Percentiles rank a stretch among this genome's conserved stretches.
These are phyloP conservation scores for Cheumatopsyche charites DNA, from an alignment of 1,140 invertebrate genomes.

Conservation along the genomic window DNA sequence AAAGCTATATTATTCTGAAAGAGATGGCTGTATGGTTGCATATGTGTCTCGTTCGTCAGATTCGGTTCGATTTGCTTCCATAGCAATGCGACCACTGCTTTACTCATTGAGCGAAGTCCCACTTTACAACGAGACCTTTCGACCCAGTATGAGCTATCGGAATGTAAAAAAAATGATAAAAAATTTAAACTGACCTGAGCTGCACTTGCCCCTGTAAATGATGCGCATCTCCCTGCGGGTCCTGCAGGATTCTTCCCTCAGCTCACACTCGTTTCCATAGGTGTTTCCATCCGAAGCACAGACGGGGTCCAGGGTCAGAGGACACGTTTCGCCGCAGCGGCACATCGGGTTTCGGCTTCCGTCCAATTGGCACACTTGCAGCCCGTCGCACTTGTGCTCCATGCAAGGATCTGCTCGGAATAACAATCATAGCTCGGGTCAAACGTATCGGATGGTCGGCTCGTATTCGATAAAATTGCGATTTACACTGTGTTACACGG, in stretches of 20 bases:
- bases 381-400: slow-evolving; percentile 73
- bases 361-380: slow-evolving; percentile 83
- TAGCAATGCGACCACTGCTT: no score
- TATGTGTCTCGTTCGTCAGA: no score
- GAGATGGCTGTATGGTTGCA: no score
- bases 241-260: slow-evolving; percentile 76
- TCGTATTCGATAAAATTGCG: neutral
- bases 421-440: slow-evolving; percentile 45
- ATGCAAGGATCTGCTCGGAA: slow-evolving; percentile 78
- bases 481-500: no score
- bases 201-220: slow-evolving; percentile 80
- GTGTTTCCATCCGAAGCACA: slow-evolving; percentile 87
- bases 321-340: slow-evolving; percentile 77
- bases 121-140: no score
- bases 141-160: no score
- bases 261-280: slow-evolving; percentile 82
- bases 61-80: no score
- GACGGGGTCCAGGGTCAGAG: slow-evolving; percentile 70
- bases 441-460: neutral
- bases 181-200: slow-evolving; percentile 67
- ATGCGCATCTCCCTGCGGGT: slow-evolving; percentile 73
- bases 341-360: slow-evolving; percentile 76
- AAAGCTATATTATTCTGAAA: no score
- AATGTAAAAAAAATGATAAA: no score
- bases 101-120: no score